Conservation (phyloP, 2,113 vertebrate genomes). For the Pelobates fuscus region DNA sequence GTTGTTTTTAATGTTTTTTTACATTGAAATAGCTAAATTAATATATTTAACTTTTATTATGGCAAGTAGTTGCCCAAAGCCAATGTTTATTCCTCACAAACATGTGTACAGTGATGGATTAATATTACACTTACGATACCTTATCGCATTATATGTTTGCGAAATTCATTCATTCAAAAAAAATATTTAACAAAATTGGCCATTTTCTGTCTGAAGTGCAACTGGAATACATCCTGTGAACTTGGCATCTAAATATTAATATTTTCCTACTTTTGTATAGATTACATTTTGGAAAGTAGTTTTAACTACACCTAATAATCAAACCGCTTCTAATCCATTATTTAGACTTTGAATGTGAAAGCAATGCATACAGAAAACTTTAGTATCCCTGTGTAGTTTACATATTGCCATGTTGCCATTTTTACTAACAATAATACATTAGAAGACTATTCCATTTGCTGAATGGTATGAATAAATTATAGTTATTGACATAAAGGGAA, state of each 20-base stretch:
- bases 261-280: background rate
- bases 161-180: no score
- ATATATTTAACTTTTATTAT: no score
- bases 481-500: constrained; percentile 15
- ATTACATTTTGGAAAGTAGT: background rate
- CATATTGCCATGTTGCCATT: background rate
- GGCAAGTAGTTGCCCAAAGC: no score
- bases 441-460: constrained; percentile 7
- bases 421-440: background rate
- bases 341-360: background rate
- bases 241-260: background rate
- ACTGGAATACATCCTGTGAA: no score
- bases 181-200: no score
- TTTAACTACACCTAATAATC: background rate
- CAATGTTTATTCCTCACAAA: no score
- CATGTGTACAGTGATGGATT: no score
- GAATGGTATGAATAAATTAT: constrained; percentile 20
- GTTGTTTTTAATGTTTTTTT: no score
- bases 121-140: no score
- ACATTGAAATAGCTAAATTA: no score
- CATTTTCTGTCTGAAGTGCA: no score
- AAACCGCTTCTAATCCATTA: background rate
- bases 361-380: background rate
- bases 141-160: no score
- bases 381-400: background rate